Evolutionary conservation across 2,888 invertebrate genomes (phyloP), one percentile per base, ranked within the genome.

Genomic region (Salticus scenicus): DNA sequence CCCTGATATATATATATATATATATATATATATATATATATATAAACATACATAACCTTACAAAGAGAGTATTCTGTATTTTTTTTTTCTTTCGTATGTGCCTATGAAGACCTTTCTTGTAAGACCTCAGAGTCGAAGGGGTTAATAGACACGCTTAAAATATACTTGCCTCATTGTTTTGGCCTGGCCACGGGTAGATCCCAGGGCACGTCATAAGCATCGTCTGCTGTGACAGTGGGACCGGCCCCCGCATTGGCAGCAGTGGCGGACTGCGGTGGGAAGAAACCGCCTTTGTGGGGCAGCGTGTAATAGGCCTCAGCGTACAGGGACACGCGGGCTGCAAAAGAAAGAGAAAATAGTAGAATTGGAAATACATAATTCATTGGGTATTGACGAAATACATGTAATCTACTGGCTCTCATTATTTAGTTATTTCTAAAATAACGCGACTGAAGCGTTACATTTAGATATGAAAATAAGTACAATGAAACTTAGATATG

Each of bases 141-240:
- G 4, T 41, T 20, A n/a, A n/a, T n/a, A n/a, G n/a, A n/a, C n/a
- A n/a, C n/a, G n/a, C n/a, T n/a, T n/a, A n/a, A n/a, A n/a, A n/a
- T n/a, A n/a, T n/a, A n/a, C 57, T 30, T 7, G 14, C 42, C 33
- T 28, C 72, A 67, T 42, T 51, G 72, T 33, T 73, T 73, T 4
- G 73, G 73, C 24, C 73, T 71, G n/a, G 80, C 75, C 0, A 79
- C 78, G 1, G 86, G 86, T 30, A 87, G 8, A 51, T 87, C 87
- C 87, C 87, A 87, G 0, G 87, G 87, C 5, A 87, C 77, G 24
- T 87, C 87, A 31, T 87, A 87, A 12, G 87, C 87, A 72, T 81
- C 87, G 27, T 87, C 87, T 17, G 20, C 20, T n/a, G 83, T 42
- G 5, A 73, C 70, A 1, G 57, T 27, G 1, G 79, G 70, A 0